phyloP scores from a whole-genome alignment of 1,140 invertebrate genomes.

The Polypedilum pembai region DNA sequence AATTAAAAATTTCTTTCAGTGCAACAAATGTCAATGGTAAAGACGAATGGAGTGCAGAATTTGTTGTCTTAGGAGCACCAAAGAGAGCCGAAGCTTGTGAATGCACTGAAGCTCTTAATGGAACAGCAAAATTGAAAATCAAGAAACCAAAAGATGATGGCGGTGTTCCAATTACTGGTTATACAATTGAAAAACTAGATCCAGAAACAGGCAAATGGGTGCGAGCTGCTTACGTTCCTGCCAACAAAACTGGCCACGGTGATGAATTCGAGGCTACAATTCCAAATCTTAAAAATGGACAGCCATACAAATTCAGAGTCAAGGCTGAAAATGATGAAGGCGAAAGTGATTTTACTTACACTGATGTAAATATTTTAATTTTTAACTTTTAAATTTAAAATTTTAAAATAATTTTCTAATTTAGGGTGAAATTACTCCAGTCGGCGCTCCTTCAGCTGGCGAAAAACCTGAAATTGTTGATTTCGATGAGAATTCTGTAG shows the following conservation, averaged over 20 bases:
- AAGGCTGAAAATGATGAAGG: constrained; percentile 93
- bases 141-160: constrained; percentile 89
- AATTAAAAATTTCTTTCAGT: background rate
- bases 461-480: constrained; percentile 82
- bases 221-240: constrained; percentile 63
- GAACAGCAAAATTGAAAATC: constrained; percentile 83
- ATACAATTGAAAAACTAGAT: constrained; percentile 92
- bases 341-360: constrained; percentile 45
- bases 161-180: constrained; percentile 86
- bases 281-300: constrained; percentile 72
- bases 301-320: constrained; percentile 94
- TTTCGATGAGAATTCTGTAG: constrained; percentile 87
- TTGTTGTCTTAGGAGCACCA: constrained; percentile 79
- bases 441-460: constrained; percentile 20
- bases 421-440: constrained; percentile 24
- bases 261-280: constrained; percentile 78
- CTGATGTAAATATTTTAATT: background rate
- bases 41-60: constrained; percentile 81
- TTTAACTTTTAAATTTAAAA: background rate
- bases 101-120: constrained; percentile 48
- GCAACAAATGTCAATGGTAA: constrained; percentile 85
- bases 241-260: constrained; percentile 47
- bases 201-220: constrained; percentile 83
- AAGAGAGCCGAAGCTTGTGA: constrained; percentile 59
- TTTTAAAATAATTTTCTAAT: background rate